These are phyloP conservation scores for Nasonia longicornis DNA, from an alignment of 1,140 invertebrate species.

Conservation along the genomic window DNA sequence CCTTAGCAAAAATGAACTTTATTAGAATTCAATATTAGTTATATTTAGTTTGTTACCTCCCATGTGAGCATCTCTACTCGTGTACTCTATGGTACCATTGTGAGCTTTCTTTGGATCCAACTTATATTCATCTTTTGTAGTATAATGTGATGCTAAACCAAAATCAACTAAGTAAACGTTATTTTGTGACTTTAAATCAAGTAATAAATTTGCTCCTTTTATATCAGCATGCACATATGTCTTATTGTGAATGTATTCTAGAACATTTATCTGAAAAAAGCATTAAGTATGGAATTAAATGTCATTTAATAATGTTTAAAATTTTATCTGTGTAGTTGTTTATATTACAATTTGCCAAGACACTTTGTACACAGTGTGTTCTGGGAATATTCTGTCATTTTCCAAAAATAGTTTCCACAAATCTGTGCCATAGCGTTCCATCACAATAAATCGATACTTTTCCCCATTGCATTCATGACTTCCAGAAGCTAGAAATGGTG, in stretches of 20 bases:
- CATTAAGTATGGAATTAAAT: background rate
- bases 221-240: conserved; percentile 93
- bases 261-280: conserved; percentile 77
- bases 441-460: conserved; percentile 91
- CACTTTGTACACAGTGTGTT: conserved; percentile 82
- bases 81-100: conserved; percentile 96
- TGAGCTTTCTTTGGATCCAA: conserved; percentile 91
- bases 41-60: conserved; percentile 68
- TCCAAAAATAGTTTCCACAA: conserved; percentile 84
- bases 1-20: background rate
- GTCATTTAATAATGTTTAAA: background rate
- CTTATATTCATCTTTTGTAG: conserved; percentile 81
- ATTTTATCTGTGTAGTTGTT: background rate
- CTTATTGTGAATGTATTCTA: conserved; percentile 89
- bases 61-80: conserved; percentile 92
- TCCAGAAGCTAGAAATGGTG: conserved; percentile 85
- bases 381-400: conserved; percentile 78
- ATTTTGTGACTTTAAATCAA: conserved; percentile 78
- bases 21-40: background rate
- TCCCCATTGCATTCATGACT: conserved; percentile 80
- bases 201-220: conserved; percentile 90
- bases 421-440: conserved; percentile 92
- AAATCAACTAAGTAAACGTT: conserved; percentile 94
- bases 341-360: conserved; percentile 86
- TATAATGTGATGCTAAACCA: conserved; percentile 87